Base-by-base conservation (phyloP, 2,888 invertebrate genomes). In the Pachycephus smyrnensis region DNA sequence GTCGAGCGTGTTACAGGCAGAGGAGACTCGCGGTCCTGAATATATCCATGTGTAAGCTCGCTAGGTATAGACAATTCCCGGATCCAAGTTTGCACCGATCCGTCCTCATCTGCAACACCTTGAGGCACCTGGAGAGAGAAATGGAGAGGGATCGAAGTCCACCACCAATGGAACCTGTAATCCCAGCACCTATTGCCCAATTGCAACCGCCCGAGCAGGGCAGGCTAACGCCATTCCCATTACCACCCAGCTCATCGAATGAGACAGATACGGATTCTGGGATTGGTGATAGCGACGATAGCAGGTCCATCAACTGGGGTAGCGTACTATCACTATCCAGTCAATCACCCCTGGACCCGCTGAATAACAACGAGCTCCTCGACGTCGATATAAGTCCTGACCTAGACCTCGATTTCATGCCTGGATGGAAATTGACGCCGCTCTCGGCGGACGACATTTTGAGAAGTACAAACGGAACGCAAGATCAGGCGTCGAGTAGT, bases 71-170 rank as follows among this genome's bases (percentile, higher is more conserved):
- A 77, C 97, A 97, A 92, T 96, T 96, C 85, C 96, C 97, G 78
- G 98, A 98, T 91, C 97, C 98, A 73, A 97, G 97, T 81, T 93
- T 98, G 80, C 94, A 97, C 87, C 95, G 97, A 82, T 98, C 97
- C 75, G 98, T 98, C 90, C 95, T 98, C 82, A 98, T 98, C 88
- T 97, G 97, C 93, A 98, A 98, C 92, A 98, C 98, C 78, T 92
- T 98, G 83, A 95, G 97, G 90, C 95, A 95, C 90, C 95, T 98
- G 89, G 98, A 98, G 92, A 94, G 96, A 78, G 98, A 98, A 92
- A 96, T 98, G 94, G 97, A 97, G 91, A 92, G 94, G 80, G 95
- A 95, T 90, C 93, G 90, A 75, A 91, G 90, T 85, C 91, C 91
- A 75, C 90, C 91, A 79, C 91, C 90, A 36, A 89, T 90, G 87